These are phyloP conservation scores for Prionailurus viverrinus DNA, from an alignment of 2,113 vertebrate genomes.

Conservation along the genomic window DNA sequence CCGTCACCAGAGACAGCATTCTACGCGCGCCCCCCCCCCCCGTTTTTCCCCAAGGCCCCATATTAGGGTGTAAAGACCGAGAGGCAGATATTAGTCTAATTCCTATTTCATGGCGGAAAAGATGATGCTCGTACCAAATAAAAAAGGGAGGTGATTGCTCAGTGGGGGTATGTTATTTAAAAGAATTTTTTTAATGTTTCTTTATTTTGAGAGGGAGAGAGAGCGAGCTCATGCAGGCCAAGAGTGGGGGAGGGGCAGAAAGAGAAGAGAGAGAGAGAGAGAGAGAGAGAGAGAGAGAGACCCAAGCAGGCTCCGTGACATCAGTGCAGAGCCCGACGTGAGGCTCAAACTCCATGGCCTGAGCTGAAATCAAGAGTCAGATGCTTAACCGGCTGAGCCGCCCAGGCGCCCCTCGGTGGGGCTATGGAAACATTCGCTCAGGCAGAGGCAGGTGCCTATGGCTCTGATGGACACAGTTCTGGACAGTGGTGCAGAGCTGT, in stretches of 20 bases:
- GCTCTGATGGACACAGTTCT: neutral
- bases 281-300: too few species aligned
- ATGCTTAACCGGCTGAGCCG: too few species aligned
- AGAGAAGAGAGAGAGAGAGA: too few species aligned
- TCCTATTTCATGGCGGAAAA: neutral
- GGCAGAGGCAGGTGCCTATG: neutral
- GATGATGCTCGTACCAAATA: neutral
- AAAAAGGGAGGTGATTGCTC: neutral
- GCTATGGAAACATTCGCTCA: neutral
- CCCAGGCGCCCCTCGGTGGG: neutral
- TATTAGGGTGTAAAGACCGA: neutral
- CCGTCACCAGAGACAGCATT: neutral
- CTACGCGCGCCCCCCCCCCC: neutral
- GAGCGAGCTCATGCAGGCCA: too few species aligned
- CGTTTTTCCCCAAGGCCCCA: neutral
- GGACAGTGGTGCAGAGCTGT: neutral
- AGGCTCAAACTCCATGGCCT: too few species aligned
- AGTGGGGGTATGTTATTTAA: neutral
- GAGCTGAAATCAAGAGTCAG: too few species aligned
- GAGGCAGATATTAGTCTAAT: neutral
- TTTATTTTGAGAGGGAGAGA: too few species aligned
- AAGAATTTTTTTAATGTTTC: too few species aligned
- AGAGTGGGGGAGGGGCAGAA: too few species aligned
- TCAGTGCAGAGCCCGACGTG: too few species aligned
- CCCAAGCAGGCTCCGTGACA: too few species aligned